Evolutionary conservation across 2,797 vertebrate genomes (phyloP).

Genomic region (Bradypus variegatus): DNA sequence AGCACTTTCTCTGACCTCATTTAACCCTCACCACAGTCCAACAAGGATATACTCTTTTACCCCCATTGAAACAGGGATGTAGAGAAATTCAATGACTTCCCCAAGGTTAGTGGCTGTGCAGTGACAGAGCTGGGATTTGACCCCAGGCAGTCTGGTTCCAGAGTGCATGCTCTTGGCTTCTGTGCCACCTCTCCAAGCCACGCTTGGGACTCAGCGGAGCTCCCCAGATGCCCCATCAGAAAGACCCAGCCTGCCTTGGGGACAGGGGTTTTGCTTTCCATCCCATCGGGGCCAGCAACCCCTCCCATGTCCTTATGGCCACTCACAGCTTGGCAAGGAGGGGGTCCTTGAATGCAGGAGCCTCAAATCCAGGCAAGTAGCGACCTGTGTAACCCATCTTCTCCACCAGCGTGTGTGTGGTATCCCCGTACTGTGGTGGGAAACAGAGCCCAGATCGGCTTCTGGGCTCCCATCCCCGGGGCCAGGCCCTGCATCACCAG

Average conservation of each 20-base stretch:
- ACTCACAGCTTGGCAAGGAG: conserved; percentile 86
- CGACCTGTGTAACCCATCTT: conserved; percentile 83
- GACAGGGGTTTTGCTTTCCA: background rate
- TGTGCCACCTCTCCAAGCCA: background rate
- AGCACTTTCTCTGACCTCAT: background rate
- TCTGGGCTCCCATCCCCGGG: background rate
- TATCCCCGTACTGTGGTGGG: conserved; percentile 87
- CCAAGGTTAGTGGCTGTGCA: background rate
- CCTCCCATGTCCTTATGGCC: background rate
- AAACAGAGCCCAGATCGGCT: background rate
- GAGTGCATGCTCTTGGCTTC: background rate
- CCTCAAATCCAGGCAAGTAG: conserved; percentile 88
- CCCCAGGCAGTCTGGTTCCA: background rate
- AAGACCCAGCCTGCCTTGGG: background rate
- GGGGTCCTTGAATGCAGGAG: conserved; percentile 78
- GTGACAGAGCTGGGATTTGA: background rate
- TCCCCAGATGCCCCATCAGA: background rate
- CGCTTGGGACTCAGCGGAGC: too few relatives aligned
- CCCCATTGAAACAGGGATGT: background rate
- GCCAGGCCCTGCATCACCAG: background rate
- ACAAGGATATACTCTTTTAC: background rate
- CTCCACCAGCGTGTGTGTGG: conserved; percentile 95
- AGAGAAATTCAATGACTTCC: background rate
- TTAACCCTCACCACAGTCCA: background rate
- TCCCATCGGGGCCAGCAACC: fast-evolving